phyloP scores from a whole-genome alignment of 1,140 invertebrate genomes.

The Ips nitidus region DNA sequence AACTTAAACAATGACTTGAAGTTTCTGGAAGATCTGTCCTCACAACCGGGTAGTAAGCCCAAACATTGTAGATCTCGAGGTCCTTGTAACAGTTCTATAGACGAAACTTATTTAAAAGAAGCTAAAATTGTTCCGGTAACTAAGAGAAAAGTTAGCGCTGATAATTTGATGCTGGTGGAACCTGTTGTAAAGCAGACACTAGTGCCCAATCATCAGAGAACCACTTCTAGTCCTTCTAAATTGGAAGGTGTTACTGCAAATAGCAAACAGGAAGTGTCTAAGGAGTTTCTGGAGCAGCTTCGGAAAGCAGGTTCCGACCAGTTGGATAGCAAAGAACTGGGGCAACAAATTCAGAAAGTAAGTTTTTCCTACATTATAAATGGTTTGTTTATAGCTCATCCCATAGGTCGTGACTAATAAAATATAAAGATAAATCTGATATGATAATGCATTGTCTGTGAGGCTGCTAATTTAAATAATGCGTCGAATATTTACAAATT shows the following conservation, averaged over 20 bases:
- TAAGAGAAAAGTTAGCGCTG: slow-evolving; percentile 58
- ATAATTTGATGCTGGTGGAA: slow-evolving; percentile 50
- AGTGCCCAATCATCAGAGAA: slow-evolving; percentile 67
- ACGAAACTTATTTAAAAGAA: slow-evolving; percentile 53
- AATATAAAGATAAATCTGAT: too few species aligned
- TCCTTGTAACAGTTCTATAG: slow-evolving; percentile 52
- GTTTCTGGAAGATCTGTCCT: slow-evolving; percentile 54
- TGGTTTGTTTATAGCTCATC: neutral
- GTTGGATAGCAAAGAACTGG: slow-evolving; percentile 56
- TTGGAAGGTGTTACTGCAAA: slow-evolving; percentile 59
- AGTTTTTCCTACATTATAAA: slow-evolving; percentile 2
- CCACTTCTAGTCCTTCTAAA: slow-evolving; percentile 78
- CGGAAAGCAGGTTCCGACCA: slow-evolving; percentile 75
- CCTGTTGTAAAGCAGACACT: slow-evolving; percentile 46
- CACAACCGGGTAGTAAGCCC: slow-evolving; percentile 34
- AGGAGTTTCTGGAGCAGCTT: slow-evolving; percentile 70
- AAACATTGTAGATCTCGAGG: slow-evolving; percentile 43
- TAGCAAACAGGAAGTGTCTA: slow-evolving; percentile 57
- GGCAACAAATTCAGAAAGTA: slow-evolving; percentile 38
- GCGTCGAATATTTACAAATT: too few species aligned
- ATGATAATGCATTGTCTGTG: too few species aligned
- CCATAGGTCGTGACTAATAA: too few species aligned
- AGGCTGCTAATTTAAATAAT: too few species aligned
- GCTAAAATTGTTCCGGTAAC: slow-evolving; percentile 29
- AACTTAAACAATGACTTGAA: slow-evolving; percentile 60